These are phyloP conservation scores for Drosophila saltans DNA, from an alignment of 1,140 invertebrate species.

Conservation along the genomic window DNA sequence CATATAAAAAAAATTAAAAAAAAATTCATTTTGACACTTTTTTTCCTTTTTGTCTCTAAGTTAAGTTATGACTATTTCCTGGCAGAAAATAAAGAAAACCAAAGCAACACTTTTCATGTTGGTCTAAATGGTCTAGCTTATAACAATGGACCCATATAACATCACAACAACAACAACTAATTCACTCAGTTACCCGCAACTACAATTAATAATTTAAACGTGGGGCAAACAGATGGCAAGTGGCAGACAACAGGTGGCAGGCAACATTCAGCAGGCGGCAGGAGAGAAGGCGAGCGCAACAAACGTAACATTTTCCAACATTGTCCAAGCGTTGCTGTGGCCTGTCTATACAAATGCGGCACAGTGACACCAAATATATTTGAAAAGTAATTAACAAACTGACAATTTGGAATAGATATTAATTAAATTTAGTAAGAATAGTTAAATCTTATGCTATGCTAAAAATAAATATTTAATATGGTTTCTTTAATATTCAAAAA, in stretches of 20 bases:
- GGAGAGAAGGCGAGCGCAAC: constrained; percentile 12
- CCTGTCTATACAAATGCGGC: not conserved
- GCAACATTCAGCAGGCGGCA: no score
- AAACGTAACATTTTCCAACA: constrained; percentile 62
- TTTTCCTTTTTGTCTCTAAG: not conserved
- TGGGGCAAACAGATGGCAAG: not conserved
- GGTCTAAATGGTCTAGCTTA: constrained; percentile 50
- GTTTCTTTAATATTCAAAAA: no score
- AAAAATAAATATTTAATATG: no score
- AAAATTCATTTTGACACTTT: constrained; percentile 6
- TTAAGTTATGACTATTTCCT: constrained; percentile 16
- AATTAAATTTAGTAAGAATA: no score
- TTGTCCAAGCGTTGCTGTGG: constrained; percentile 54
- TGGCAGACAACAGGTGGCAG: not conserved
- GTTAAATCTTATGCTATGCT: no score
- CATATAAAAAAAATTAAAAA: not conserved
- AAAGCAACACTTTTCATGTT: constrained; percentile 31
- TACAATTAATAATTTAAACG: constrained; percentile 57
- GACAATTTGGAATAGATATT: no score
- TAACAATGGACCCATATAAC: constrained; percentile 72
- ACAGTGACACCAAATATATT: constrained; percentile 29
- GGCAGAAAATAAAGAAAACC: not conserved
- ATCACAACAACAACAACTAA: constrained; percentile 29
- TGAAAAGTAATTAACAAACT: not conserved
- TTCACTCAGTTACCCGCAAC: constrained; percentile 17